These are phyloP conservation scores for Eulemur coronatus DNA, from an alignment of 2,797 vertebrate genomes.

Conservation along the genomic window DNA sequence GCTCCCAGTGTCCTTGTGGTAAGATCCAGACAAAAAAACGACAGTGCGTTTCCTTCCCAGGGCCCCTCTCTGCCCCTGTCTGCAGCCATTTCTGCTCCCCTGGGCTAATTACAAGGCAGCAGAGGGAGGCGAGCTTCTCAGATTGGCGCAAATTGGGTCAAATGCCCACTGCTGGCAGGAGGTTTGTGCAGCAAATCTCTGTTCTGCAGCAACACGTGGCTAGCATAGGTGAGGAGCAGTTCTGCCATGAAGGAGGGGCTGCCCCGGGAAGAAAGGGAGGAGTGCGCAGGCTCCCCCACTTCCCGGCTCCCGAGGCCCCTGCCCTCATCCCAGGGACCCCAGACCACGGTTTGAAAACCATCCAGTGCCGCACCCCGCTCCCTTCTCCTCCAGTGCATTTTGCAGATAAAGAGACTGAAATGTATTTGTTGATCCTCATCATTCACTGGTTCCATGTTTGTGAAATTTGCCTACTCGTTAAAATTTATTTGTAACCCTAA, in stretches of 20 bases:
- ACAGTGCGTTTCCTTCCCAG: neutral
- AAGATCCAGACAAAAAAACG: neutral
- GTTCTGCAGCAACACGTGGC: rapidly evolving
- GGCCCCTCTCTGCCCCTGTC: neutral
- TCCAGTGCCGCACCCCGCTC: rapidly evolving
- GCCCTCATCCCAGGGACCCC: neutral
- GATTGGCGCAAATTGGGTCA: rapidly evolving
- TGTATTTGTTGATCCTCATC: rapidly evolving
- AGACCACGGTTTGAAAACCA: neutral
- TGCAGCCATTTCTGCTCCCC: too few relatives aligned
- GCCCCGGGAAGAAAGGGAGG: rapidly evolving
- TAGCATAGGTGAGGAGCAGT: rapidly evolving
- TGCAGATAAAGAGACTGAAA: neutral
- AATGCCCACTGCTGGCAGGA: neutral
- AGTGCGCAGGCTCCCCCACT: rapidly evolving
- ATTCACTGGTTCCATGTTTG: neutral
- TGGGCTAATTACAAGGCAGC: neutral
- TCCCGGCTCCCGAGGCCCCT: neutral
- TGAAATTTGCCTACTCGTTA: neutral
- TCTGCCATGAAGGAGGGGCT: neutral
- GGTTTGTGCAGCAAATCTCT: rapidly evolving
- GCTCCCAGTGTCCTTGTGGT: neutral
- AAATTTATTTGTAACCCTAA: neutral
- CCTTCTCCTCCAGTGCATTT: neutral
- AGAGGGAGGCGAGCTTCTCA: neutral